Base-by-base conservation (phyloP, 2,888 invertebrate genomes). In the Sinotaia quadrata region DNA sequence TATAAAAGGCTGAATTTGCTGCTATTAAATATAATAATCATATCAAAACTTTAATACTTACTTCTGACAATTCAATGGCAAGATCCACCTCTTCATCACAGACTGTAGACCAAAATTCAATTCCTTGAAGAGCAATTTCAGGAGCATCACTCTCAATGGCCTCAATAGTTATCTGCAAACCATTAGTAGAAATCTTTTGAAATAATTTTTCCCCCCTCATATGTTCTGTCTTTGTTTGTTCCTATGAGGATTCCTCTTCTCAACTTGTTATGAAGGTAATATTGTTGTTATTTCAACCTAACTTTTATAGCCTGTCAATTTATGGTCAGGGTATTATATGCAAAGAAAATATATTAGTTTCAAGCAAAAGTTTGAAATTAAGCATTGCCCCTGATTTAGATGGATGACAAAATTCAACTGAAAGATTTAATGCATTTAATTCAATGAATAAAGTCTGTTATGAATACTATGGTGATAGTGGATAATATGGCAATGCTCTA, bases 101-200 rank as follows among this genome's bases (percentile, higher is more conserved):
- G 0, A 99, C 98, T 83, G 97, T 98, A 4, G 98, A 98, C 99
- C 99, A 99, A 90, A 99, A 99, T 89, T 99, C 99, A 87, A 99
- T 98, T 78, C 99, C 99, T 91, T 98, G 98, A 68, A 98, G 91
- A 24, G 97, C 94, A 65, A 99, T 94, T 80, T 98, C 97, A 89
- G 98, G 97, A 76, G 94, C 92, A 75, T 96, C 96, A 24, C 95
- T 95, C 87, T 96, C 97, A 97, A 99, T 99, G 12, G 99, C 98
- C 89, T 97, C 96, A 85, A 99, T 90, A 10, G 99, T 98, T 69
- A 99, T 98, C 92, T 92, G 80, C 36, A 85, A 77, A 72, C 36
- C 37, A 60, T 12, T 21, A 58, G 5, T 54, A 7, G 29, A 24
- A 8, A 21, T 54, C 1, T 36, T 52, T 52, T 15, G 24, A 52